These are phyloP conservation scores for Phytoseiulus persimilis DNA, from an alignment of 2,888 invertebrate species.

Conservation along the genomic window DNA sequence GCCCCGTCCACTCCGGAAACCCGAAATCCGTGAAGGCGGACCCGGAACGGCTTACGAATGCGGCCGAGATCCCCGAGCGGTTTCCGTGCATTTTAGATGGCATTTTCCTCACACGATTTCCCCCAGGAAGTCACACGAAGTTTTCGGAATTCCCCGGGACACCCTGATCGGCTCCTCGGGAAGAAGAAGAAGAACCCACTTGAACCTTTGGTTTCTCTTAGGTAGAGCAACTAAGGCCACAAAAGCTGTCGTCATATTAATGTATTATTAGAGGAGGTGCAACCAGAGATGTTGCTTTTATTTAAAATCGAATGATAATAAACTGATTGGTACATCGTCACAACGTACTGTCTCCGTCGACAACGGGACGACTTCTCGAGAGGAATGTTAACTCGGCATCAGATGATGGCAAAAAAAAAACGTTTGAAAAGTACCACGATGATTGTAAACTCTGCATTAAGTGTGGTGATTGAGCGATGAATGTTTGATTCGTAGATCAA, in stretches of 20 bases:
- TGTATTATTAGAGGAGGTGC: neutral
- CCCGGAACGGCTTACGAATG: too few relatives aligned
- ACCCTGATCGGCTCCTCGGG: neutral
- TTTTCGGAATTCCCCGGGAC: neutral
- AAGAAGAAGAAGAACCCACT: neutral
- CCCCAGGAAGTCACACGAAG: too few relatives aligned
- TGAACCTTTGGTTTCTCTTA: neutral
- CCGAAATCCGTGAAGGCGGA: too few relatives aligned
- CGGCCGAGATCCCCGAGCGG: too few relatives aligned
- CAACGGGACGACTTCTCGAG: neutral
- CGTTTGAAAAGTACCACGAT: neutral
- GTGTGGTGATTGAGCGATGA: neutral
- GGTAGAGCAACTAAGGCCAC: neutral
- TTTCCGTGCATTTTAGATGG: too few relatives aligned
- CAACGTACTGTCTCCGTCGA: neutral
- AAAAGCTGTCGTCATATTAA: neutral
- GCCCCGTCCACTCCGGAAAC: too few relatives aligned
- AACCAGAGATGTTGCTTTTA: neutral
- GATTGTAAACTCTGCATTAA: neutral
- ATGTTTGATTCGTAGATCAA: neutral
- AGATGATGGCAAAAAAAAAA: neutral
- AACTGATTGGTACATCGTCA: neutral
- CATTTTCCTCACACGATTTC: too few relatives aligned
- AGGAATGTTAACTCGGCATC: neutral
- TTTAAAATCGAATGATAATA: neutral